Evolutionary conservation across 1,140 invertebrate species (phyloP).

Genomic region (Helicoverpa armigera): DNA sequence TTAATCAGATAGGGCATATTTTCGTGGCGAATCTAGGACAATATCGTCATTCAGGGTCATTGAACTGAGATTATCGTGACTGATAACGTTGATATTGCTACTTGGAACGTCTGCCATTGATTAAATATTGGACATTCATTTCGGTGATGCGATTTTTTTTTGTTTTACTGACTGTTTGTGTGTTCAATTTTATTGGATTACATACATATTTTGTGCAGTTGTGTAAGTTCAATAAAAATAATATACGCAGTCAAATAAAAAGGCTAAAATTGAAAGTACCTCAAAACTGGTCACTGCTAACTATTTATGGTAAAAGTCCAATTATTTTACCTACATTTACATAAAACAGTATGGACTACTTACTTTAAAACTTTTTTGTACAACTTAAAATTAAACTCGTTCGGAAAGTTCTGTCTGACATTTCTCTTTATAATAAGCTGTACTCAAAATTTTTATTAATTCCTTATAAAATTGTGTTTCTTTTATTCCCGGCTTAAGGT

Average conservation of each 20-base stretch:
- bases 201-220: too few species aligned
- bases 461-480: too few species aligned
- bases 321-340: not conserved
- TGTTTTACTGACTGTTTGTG: not conserved
- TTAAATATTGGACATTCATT: slow-evolving; percentile 15
- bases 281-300: not conserved
- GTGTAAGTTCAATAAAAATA: too few species aligned
- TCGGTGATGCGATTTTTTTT: not conserved
- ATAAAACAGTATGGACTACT: slow-evolving; percentile 3
- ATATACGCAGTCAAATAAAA: too few species aligned
- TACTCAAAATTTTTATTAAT: not conserved
- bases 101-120: slow-evolving; percentile 11
- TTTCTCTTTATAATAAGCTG: slow-evolving; percentile 18
- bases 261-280: not conserved
- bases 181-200: too few species aligned
- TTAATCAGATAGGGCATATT: slow-evolving; percentile 38
- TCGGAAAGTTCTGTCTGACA: not conserved
- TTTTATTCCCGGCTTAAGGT: too few species aligned
- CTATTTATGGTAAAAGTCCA: not conserved
- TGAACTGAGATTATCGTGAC: slow-evolving; percentile 43
- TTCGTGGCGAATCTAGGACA: slow-evolving; percentile 19
- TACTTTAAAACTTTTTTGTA: not conserved
- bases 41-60: slow-evolving; percentile 24
- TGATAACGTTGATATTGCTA: slow-evolving; percentile 23
- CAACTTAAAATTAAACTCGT: not conserved